Evolutionary conservation across 2,888 invertebrate species (phyloP).

Genomic region (Seladonia tumulorum): DNA sequence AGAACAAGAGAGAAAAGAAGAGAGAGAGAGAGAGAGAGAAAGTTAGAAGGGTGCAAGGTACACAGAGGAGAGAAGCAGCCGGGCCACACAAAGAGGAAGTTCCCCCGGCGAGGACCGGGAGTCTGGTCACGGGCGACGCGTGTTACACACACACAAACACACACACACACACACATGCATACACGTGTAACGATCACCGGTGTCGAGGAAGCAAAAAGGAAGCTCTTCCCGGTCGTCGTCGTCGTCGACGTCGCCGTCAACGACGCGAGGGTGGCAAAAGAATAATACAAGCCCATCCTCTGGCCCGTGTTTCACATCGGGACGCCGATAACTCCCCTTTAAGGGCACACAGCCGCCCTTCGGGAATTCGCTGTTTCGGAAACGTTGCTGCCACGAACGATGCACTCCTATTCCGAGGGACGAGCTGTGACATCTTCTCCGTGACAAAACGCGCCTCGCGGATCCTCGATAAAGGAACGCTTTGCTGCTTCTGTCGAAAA

Average conservation of each 20-base stretch:
- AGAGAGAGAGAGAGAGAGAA: background rate
- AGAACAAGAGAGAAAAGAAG: background rate
- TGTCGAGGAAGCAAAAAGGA: conserved; percentile 54
- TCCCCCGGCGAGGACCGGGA: conserved; percentile 9
- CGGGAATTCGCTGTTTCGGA: conserved; percentile 34
- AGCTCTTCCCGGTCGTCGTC: conserved; percentile 22
- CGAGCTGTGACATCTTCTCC: background rate
- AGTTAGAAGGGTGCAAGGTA: conserved; percentile 35
- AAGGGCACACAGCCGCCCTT: conserved; percentile 30
- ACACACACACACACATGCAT: background rate
- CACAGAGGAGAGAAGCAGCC: conserved; percentile 18
- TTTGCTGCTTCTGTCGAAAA: background rate
- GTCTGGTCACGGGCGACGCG: conserved; percentile 34
- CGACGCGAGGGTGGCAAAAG: conserved; percentile 37
- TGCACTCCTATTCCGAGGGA: background rate
- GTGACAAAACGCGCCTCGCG: background rate
- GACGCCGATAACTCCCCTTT: conserved; percentile 49
- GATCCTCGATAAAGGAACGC: background rate
- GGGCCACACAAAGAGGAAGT: conserved; percentile 39
- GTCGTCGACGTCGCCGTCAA: conserved; percentile 10
- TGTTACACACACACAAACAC: conserved; percentile 31
- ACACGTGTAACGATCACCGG: conserved; percentile 56
- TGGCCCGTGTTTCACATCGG: conserved; percentile 25
- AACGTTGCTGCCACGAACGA: background rate
- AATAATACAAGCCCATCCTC: conserved; percentile 53